Evolutionary conservation across 2,113 vertebrate genomes (phyloP), one percentile per base, ranked within the genome.

Genomic region (Pardalotus punctatus): DNA sequence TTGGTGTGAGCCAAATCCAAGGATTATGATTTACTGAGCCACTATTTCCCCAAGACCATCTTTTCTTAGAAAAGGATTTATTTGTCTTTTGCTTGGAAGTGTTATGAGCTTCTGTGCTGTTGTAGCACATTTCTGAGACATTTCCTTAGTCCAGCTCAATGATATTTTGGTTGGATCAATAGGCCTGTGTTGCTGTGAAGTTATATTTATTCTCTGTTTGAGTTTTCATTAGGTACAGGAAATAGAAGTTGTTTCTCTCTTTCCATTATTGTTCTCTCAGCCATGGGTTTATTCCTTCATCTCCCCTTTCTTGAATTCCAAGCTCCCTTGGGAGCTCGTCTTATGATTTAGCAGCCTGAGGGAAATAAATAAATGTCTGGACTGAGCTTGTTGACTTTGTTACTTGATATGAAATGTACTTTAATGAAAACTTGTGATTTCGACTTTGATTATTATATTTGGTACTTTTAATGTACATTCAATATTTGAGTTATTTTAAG

Each of bases 361-460:
- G 20, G 54, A 83, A 94, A 74, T 62, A 93, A 91, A 78, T 35
- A 88, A 81, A 67, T 57, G 22, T n/a, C 25, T 85, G 56, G 31
- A 14, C 14, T 77, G 61, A 81, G n/a, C 43, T 82, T 71, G 24
- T 87, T 72, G 76, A 53, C 36, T 61, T 79, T 0, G 1, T 76
- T 79, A 64, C 35, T 85, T 85, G 78, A 33, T 38, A 9, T 14
- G 70, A 72, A 92, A 88, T 2, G 1, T 67, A n/a, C 23, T 50
- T 76, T 31, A 89, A 79, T 92, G 74, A 66, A 95, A 85, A 92
- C 33, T n/a, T n/a, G 35, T 80, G 10, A 71, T 86, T 93, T 86
- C 35, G 78, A 28, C 45, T 27, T 94, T 53, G 36, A 20, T 86
- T 95, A 61, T 81, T 94, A 17, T n/a, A 65, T 74, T 88, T 91